phyloP scores from a whole-genome alignment of 2,797 vertebrate genomes.

The Cheirogaleus major region DNA sequence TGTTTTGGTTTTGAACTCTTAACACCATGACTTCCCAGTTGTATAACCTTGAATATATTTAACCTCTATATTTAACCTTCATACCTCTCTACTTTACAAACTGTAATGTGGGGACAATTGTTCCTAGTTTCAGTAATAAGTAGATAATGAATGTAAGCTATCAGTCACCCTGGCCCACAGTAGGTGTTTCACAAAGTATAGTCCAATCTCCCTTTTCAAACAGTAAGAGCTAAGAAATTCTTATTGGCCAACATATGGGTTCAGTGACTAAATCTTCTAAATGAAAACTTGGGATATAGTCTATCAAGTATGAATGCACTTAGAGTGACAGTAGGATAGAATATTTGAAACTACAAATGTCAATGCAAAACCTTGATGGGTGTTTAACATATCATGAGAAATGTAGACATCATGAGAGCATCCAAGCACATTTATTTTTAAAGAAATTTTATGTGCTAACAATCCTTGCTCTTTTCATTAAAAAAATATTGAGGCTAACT shows the following conservation, averaged over 20 bases:
- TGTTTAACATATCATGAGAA: neutral
- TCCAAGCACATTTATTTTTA: neutral
- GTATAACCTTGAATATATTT: neutral
- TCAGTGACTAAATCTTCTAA: neutral
- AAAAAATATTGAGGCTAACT: neutral
- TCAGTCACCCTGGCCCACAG: neutral
- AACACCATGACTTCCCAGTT: neutral
- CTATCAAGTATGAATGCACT: neutral
- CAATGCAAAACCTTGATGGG: neutral
- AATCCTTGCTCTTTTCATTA: neutral
- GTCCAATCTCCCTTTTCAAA: neutral
- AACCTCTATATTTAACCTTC: neutral
- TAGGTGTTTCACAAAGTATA: neutral
- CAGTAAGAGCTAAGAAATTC: neutral
- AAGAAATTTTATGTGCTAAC: constrained; percentile 4
- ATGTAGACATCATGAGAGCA: neutral
- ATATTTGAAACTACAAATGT: neutral
- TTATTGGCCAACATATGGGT: neutral
- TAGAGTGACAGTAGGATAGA: neutral
- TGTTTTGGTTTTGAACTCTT: neutral
- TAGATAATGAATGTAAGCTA: neutral
- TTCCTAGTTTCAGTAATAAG: neutral
- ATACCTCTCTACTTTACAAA: neutral
- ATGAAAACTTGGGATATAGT: neutral
- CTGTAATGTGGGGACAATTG: neutral